phyloP scores from a whole-genome alignment of 2,888 invertebrate genomes.

The Ichneumoninae sp. region DNA sequence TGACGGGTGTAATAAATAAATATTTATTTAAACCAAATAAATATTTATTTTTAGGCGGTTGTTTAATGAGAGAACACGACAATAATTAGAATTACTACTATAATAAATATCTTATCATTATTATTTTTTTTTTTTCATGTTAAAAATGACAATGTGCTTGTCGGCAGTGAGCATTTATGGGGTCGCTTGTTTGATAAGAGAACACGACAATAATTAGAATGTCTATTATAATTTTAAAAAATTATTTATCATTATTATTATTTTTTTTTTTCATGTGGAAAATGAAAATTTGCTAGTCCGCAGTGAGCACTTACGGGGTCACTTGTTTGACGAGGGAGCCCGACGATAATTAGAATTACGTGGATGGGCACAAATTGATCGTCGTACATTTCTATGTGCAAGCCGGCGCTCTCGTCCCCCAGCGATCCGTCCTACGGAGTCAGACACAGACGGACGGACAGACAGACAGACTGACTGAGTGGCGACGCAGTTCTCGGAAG shows the following conservation, averaged over 20 bases:
- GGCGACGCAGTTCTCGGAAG: constrained; percentile 73
- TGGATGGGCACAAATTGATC: constrained; percentile 37
- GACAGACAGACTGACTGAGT: constrained; percentile 51
- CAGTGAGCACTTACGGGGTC: neutral
- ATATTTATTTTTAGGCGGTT: neutral
- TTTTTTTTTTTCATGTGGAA: neutral
- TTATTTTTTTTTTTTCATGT: neutral
- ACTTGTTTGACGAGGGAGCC: neutral
- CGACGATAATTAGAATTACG: constrained; percentile 26
- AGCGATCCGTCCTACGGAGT: neutral
- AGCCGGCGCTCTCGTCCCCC: constrained; percentile 16
- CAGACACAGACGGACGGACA: constrained; percentile 6
- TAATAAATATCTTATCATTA: neutral
- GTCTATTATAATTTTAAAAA: neutral
- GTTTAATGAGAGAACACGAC: too few relatives aligned
- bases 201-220: neutral
- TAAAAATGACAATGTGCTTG: neutral
- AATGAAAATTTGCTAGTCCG: neutral
- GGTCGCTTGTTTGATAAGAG: neutral
- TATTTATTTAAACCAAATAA: neutral
- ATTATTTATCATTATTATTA: neutral
- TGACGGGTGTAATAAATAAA: too few relatives aligned
- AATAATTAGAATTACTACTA: neutral
- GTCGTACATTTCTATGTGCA: constrained; percentile 30
- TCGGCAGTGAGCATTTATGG: neutral